These are phyloP conservation scores for Pharmacophagus antenor DNA, from an alignment of 2,888 invertebrate genomes.

Conservation along the genomic window DNA sequence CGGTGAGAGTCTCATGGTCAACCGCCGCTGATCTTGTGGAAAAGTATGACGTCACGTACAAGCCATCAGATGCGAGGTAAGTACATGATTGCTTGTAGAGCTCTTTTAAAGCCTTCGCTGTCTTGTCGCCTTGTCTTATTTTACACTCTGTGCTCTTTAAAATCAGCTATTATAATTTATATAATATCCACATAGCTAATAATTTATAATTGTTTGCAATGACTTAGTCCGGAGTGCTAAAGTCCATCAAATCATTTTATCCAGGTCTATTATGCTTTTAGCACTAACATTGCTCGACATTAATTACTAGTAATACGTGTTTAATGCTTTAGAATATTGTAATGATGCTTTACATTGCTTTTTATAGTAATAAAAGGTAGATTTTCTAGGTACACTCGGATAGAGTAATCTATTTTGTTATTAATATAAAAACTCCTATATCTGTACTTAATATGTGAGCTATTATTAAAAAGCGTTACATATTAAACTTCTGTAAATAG, in stretches of 20 bases:
- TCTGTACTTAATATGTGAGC: neutral
- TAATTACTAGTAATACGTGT: too few species aligned
- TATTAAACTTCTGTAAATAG: neutral
- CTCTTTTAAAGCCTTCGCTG: slow-evolving; percentile 17
- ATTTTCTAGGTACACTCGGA: neutral
- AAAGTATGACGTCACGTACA: slow-evolving; percentile 95
- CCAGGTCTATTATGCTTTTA: too few species aligned
- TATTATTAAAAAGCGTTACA: neutral
- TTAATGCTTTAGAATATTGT: too few species aligned
- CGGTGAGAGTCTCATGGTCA: slow-evolving; percentile 93
- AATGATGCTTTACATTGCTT: neutral
- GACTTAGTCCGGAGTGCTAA: too few species aligned
- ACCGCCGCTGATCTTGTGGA: slow-evolving; percentile 90
- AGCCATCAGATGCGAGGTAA: slow-evolving; percentile 95
- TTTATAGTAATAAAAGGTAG: neutral
- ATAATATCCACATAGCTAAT: too few species aligned
- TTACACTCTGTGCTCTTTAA: slow-evolving; percentile 33
- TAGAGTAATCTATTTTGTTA: neutral
- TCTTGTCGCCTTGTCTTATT: slow-evolving; percentile 37
- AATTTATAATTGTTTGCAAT: too few species aligned
- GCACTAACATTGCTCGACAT: too few species aligned
- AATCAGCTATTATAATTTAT: neutral
- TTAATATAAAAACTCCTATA: neutral
- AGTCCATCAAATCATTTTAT: too few species aligned
- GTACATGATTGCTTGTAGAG: slow-evolving; percentile 42